phyloP scores from a whole-genome alignment of 2,113 vertebrate genomes.

The Indicator indicator region DNA sequence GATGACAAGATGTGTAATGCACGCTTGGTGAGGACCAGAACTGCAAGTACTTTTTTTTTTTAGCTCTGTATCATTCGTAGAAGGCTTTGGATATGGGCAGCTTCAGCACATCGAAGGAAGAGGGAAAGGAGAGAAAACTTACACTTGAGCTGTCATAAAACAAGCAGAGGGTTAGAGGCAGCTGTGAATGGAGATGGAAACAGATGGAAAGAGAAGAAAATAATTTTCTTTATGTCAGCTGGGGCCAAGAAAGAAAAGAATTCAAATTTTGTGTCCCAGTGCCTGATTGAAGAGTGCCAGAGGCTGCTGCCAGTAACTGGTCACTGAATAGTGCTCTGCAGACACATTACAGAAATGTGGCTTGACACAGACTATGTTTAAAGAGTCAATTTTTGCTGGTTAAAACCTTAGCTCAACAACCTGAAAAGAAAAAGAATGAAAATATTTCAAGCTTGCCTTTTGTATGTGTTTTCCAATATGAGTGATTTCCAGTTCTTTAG shows the following conservation, averaged over 20 bases:
- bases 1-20: not conserved
- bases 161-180: not conserved
- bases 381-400: not conserved
- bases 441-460: not conserved
- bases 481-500: not conserved
- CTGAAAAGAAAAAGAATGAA: not conserved
- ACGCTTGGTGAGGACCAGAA: not conserved
- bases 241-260: not conserved
- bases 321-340: not conserved
- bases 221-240: not conserved
- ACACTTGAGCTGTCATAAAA: not conserved
- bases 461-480: not conserved
- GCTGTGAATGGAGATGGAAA: not conserved
- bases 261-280: not conserved
- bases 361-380: not conserved
- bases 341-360: fast-evolving
- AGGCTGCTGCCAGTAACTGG: not conserved
- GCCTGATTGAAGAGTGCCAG: not conserved
- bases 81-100: not conserved
- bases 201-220: not conserved
- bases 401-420: not conserved
- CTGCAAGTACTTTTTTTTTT: not conserved
- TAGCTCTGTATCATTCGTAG: not conserved
- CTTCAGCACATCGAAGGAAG: not conserved
- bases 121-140: not conserved